Base-by-base conservation (phyloP, 2,113 vertebrate species). In the Seriola quinqueradiata region DNA sequence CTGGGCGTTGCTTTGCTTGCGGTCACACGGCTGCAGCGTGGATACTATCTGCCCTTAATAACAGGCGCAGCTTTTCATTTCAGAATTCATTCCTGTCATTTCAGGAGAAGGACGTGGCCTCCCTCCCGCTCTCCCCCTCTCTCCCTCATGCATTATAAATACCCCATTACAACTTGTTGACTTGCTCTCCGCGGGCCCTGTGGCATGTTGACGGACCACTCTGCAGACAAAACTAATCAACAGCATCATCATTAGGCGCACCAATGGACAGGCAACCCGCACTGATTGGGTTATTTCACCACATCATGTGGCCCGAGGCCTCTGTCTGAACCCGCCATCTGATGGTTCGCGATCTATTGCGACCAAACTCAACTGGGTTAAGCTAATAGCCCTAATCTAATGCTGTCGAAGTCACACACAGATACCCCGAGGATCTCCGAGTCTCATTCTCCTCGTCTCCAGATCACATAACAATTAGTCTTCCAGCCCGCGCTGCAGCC, bases 161-260 rank as follows among this genome's bases (percentile, higher is more conserved):
- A 64, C 50, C 13, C 66, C 81, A 91, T 87, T 89, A 89, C 84
- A 77, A 88, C 90, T 72, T 92, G 91, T 92, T 92, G 92, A 89
- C 80, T 71, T 17, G 70, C 70, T 21, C 81, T 82, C 79, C 1
- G 77, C 28, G 55, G 71, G 68, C 75, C 77, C 66, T 17, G 84
- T 71, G 81, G 83, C 83, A 66, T 54, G 71, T 65, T 86, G 80
- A 87, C 67, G 59, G 90, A 82, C 84, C 79, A 38, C 82, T 87
- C 73, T 57, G 74, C 77, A 79, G 73, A 87, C 82, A 71, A 79
- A 87, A 32, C 81, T 73, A 86, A 92, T 92, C 90, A 85, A 38
- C 79, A 6, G 32, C 89, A 73, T 84, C 89, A 71, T 89, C 79
- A 73, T 87, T 88, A 86, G 82, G 81, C 36, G 44, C 60, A 38